Evolutionary conservation across 2,888 invertebrate species (phyloP).

Genomic region (Lottia scabra): DNA sequence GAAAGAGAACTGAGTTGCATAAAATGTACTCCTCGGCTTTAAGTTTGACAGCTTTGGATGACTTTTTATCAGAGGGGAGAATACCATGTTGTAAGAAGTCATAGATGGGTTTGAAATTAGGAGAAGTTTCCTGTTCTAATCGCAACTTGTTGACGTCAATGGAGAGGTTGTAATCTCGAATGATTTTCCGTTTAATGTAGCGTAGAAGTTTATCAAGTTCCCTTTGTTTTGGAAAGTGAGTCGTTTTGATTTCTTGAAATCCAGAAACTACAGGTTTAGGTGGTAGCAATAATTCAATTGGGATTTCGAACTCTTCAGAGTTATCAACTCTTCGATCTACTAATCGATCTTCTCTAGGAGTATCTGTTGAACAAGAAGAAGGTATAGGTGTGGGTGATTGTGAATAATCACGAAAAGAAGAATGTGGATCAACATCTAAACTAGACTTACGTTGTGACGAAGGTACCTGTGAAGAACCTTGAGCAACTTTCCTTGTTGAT

Average conservation of each 20-base stretch:
- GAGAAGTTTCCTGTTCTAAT: background rate
- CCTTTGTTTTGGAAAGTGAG: background rate
- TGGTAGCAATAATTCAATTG: background rate
- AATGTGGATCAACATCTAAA: too few species aligned
- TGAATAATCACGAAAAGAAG: too few species aligned
- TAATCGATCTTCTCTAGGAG: background rate
- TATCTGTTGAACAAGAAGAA: too few species aligned
- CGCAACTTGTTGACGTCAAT: background rate
- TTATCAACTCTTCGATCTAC: background rate
- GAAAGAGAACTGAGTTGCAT: background rate
- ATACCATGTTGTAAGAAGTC: background rate
- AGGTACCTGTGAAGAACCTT: too few species aligned
- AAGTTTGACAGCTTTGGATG: background rate
- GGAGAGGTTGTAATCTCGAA: background rate
- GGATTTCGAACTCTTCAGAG: background rate
- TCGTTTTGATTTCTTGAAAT: background rate
- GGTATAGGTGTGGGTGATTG: too few species aligned
- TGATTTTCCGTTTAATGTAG: background rate
- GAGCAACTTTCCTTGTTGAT: too few species aligned
- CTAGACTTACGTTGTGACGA: too few species aligned
- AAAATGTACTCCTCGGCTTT: background rate
- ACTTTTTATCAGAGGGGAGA: background rate
- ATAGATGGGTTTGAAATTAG: background rate
- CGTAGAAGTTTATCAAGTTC: background rate
- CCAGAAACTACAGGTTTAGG: background rate